Base-by-base conservation (phyloP, 2,888 invertebrate genomes). In the Chymomyza fuscimana region DNA sequence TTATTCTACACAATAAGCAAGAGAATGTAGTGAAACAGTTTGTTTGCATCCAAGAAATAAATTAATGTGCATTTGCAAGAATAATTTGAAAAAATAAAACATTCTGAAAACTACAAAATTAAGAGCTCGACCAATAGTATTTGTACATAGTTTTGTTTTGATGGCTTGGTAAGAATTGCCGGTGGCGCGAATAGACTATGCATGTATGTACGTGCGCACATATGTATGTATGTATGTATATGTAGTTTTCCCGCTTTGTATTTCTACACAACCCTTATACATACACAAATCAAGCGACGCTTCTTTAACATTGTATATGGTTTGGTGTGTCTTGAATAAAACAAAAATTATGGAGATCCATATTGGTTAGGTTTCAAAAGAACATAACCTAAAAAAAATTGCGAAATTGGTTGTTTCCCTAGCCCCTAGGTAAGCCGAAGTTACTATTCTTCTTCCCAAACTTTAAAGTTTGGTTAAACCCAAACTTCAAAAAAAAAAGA, bases 41-140 rank as follows among this genome's bases (percentile, higher is more conserved):
- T 59, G 58, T 52, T 61, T n/a, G 3, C 40, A n/a, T 62, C 66
- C 69, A 76, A 81, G 46, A 73, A 69, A 80, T 16, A 19, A 60
- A 76, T 69, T 66, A 65, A 74, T 54, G 64, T 63, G 68, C 70
- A 74, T 73, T 73, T 74, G 74, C 70, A 71, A 32, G 9, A 71
- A 63, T 59, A 76, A 79, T 50, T 63, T 74, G 66, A 60, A 54
- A 60, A 80, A 84, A 86, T 84, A 84, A 86, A 84, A 70, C 80
- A 82, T 86, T 84, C 80, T 85, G 72, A 81, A 82, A 80, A 83
- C 81, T 81, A 82, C 72, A 12, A 46, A 70, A 77, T 78, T 73
- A 67, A 70, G 77, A 73, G 70, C 65, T 56, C 51, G 73, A 58
- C 52, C 63, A 16, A 59, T 16, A 63, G 32, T 46, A 36, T 32